phyloP scores from a whole-genome alignment of 2,113 vertebrate species.

The Entomyzon cyanotis region DNA sequence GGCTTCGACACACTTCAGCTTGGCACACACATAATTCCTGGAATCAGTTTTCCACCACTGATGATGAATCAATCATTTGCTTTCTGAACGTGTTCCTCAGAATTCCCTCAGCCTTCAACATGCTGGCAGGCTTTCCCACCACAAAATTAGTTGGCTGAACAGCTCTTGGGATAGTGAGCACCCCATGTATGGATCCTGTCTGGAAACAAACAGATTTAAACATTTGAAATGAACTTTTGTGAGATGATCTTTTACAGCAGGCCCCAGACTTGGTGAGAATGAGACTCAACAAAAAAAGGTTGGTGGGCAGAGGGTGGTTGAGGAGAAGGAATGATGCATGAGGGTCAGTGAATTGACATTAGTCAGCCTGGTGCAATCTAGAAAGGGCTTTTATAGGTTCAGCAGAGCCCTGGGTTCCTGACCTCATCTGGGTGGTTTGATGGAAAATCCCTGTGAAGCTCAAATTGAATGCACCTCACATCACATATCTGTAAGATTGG shows the following conservation, averaged over 20 bases:
- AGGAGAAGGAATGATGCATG: background rate
- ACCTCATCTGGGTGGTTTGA: background rate
- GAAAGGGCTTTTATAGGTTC: background rate
- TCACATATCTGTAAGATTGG: background rate
- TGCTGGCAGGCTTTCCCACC: slow-evolving; percentile 41
- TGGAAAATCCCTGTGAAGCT: background rate
- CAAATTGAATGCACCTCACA: background rate
- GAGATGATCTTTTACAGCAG: background rate
- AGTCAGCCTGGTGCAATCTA: background rate
- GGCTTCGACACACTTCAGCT: slow-evolving; percentile 14
- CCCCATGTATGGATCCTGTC: background rate
- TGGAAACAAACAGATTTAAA: slow-evolving; percentile 27
- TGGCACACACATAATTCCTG: slow-evolving; percentile 31
- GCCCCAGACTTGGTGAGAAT: background rate
- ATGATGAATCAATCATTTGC: slow-evolving; percentile 56
- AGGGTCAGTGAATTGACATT: background rate
- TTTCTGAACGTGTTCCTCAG: slow-evolving; percentile 48
- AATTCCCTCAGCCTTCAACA: slow-evolving; percentile 50
- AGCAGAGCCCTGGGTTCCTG: background rate
- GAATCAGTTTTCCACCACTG: slow-evolving; percentile 27
- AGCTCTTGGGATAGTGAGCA: slow-evolving; percentile 8
- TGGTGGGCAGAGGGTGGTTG: background rate
- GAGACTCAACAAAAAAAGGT: background rate
- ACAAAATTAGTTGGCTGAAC: slow-evolving; percentile 49
- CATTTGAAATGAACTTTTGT: background rate